These are phyloP conservation scores for Chrosomus eos DNA, from an alignment of 2,797 vertebrate species.

Conservation along the genomic window DNA sequence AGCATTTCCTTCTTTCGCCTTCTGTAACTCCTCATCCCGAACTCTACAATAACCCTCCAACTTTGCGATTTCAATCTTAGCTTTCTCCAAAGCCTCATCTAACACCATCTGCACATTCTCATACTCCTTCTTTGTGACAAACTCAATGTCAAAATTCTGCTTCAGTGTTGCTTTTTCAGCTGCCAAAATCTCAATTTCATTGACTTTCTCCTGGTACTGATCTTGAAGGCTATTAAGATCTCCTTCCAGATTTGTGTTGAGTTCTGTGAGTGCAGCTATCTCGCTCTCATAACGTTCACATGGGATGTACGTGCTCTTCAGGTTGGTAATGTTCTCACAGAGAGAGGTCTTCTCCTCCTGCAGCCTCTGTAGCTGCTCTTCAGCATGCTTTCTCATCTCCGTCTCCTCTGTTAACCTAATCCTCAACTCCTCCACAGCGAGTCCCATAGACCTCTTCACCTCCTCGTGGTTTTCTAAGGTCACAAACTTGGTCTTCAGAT, in stretches of 20 bases:
- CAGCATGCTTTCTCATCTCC: constrained; percentile 80
- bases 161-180: constrained; percentile 78
- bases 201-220: constrained; percentile 76
- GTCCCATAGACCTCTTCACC: constrained; percentile 78
- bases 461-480: constrained; percentile 84
- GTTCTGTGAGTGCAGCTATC: constrained; percentile 72
- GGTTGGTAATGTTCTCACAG: constrained; percentile 73
- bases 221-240: constrained; percentile 78
- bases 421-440: constrained; percentile 82
- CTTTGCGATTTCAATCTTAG: constrained; percentile 78
- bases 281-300: constrained; percentile 80
- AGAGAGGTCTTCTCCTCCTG: constrained; percentile 78
- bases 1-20: constrained; percentile 81
- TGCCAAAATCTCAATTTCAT: constrained; percentile 70
- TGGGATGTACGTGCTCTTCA: constrained; percentile 75
- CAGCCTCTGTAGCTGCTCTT: constrained; percentile 82
- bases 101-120: constrained; percentile 80
- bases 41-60: constrained; percentile 75
- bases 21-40: constrained; percentile 76
- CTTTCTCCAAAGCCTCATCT: constrained; percentile 76
- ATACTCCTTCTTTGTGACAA: constrained; percentile 78
- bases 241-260: constrained; percentile 72
- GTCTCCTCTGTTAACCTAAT: constrained; percentile 84
- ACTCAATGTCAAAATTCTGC: constrained; percentile 78
- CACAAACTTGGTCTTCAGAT: constrained; percentile 84